phyloP scores from a whole-genome alignment of 2,113 vertebrate species.

The Bufo bufo region DNA sequence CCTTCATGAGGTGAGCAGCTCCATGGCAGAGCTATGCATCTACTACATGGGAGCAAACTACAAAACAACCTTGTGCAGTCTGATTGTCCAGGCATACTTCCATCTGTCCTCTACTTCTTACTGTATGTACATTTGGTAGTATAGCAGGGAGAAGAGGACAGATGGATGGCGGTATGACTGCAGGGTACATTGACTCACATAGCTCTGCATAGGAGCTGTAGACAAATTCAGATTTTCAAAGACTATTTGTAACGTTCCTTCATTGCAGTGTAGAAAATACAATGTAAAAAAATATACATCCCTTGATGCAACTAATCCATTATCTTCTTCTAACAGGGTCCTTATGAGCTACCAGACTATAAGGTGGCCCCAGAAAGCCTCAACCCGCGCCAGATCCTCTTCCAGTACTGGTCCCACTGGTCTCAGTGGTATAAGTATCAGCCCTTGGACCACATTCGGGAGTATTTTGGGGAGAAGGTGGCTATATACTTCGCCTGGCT shows the following conservation, averaged over 20 bases:
- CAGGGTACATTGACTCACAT: too few relatives aligned
- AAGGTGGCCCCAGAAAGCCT: slow-evolving; percentile 69
- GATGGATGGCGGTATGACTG: too few relatives aligned
- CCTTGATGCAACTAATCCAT: not conserved
- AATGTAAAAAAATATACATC: too few relatives aligned
- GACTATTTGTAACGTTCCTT: too few relatives aligned
- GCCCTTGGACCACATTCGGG: slow-evolving; percentile 74
- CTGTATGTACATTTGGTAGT: too few relatives aligned
- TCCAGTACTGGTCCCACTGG: slow-evolving; percentile 78
- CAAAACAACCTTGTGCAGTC: not conserved
- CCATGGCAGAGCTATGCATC: not conserved
- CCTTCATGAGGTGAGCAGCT: slow-evolving; percentile 69
- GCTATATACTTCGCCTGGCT: slow-evolving; percentile 78
- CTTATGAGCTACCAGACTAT: slow-evolving; percentile 68
- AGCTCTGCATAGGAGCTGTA: too few relatives aligned
- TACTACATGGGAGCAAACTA: not conserved
- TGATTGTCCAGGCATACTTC: not conserved
- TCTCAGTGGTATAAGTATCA: slow-evolving; percentile 80
- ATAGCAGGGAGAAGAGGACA: too few relatives aligned
- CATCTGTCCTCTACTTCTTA: too few relatives aligned
- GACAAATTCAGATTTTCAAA: too few relatives aligned
- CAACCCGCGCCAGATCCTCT: slow-evolving; percentile 75
- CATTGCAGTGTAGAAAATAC: too few relatives aligned
- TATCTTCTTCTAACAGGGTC: slow-evolving; percentile 64
- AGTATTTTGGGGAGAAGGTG: slow-evolving; percentile 79